Conservation (phyloP, 92 coral and sea anemone species). For the Umimayanthus kanabou region DNA sequence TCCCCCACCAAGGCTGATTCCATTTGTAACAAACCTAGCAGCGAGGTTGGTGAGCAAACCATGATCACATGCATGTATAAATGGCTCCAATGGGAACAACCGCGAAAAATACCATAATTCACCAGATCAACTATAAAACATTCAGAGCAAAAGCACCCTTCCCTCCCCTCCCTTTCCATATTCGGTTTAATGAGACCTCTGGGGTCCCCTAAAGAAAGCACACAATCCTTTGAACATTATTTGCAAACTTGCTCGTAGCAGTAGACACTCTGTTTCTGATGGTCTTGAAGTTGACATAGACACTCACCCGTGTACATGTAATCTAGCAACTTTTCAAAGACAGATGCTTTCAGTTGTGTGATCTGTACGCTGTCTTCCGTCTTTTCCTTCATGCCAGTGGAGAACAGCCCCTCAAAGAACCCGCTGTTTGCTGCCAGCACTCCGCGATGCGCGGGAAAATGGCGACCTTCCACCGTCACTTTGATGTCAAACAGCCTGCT, state of each 20-base stretch:
- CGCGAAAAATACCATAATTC: too few species aligned
- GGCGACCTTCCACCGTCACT: slow-evolving; percentile 10
- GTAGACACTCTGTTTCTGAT: too few species aligned
- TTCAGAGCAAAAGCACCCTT: too few species aligned
- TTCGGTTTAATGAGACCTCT: too few species aligned
- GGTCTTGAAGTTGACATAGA: neutral
- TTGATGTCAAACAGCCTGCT: slow-evolving; percentile 14
- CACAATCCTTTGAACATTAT: neutral
- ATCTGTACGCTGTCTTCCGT: slow-evolving; percentile 4
- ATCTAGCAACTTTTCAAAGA: slow-evolving; percentile 25
- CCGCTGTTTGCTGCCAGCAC: slow-evolving; percentile 40
- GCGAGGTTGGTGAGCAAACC: too few species aligned
- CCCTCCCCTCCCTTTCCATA: too few species aligned
- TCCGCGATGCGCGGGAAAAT: slow-evolving; percentile 36
- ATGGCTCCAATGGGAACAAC: too few species aligned
- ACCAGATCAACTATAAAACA: too few species aligned
- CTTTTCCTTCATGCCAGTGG: slow-evolving; percentile 21
- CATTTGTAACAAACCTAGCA: too few species aligned
- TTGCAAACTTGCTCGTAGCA: neutral
- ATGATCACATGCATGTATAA: too few species aligned
- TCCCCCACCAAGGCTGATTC: too few species aligned
- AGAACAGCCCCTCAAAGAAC: slow-evolving; percentile 34
- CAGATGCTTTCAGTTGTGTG: slow-evolving; percentile 12
- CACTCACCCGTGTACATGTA: slow-evolving; percentile 40
- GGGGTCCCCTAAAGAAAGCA: neutral